phyloP scores from a whole-genome alignment of 30 jellyfish, hydroid and myxozoan genomes.

The Hydractinia symbiolongicarpus region DNA sequence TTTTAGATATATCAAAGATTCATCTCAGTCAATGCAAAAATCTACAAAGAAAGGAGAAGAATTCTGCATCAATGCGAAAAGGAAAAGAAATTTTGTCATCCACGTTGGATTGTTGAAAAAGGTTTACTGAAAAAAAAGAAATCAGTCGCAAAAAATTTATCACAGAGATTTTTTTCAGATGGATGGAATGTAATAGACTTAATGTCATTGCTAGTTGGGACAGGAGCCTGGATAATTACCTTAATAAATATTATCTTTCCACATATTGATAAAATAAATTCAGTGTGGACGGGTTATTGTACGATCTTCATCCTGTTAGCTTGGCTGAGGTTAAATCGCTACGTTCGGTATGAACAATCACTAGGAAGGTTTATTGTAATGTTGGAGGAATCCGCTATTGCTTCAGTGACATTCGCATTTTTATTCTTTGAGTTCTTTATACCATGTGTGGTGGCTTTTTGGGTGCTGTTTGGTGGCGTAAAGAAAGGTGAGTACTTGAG shows the following conservation, averaged over 20 bases:
- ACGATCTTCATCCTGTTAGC: not conserved
- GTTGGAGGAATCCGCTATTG: slow-evolving; percentile 18
- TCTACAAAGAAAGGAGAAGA: no score
- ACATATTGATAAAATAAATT: not conserved
- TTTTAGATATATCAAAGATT: no score
- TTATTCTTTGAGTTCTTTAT: slow-evolving; percentile 17
- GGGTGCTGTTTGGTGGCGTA: slow-evolving; percentile 18
- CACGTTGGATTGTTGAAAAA: slow-evolving; percentile 18
- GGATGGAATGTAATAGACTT: slow-evolving; percentile 9
- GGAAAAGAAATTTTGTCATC: slow-evolving; percentile 7
- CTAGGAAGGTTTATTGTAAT: slow-evolving; percentile 11
- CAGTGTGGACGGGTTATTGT: not conserved
- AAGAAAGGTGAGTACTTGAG: not conserved
- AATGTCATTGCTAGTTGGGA: not conserved
- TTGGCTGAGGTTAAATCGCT: slow-evolving; percentile 12
- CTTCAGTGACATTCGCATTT: slow-evolving; percentile 14
- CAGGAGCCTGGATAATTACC: not conserved
- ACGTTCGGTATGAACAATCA: not conserved
- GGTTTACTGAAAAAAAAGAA: not conserved
- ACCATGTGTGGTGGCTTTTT: slow-evolving; percentile 8
- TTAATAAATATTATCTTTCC: not conserved
- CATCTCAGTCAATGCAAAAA: no score
- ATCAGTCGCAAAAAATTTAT: not conserved
- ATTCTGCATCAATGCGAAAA: no score
- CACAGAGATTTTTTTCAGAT: not conserved